Evolutionary conservation across 2,797 vertebrate genomes (phyloP), one percentile per base, ranked within the genome.

Genomic region (Sebastiscus tertius): DNA sequence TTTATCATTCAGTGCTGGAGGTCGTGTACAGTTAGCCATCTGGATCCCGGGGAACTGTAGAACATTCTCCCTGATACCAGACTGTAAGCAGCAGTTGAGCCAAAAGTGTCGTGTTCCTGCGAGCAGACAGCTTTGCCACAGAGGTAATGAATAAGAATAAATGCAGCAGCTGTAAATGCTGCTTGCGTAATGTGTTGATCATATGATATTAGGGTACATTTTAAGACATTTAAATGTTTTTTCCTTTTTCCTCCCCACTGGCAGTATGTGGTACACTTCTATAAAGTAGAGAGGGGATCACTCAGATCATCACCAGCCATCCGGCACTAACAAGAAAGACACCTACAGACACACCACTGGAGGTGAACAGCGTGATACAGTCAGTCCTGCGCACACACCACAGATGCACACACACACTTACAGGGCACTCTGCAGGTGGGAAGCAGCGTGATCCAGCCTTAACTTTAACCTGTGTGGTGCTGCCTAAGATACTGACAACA

Each of bases 1-100:
- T 96, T 96, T 93, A 95, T 96, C 95, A 95, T 94, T 94, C 92
- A 90, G 92, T 54, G 94, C 95, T 93, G 94, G 94, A 93, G 95
- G 95, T 96, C 87, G 91, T 93, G 94, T 94, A 95, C 95, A 95
- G 95, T 95, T 95, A 94, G 95, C 94, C 93, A 93, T 94, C 92
- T 94, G 93, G 94, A 94, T 96, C 93, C 90, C 52, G 88, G 93
- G 93, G 92, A 94, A 94, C 93, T 94, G 94, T 95, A 95, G 94
- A 95, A 95, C 94, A 94, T 90, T 92, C 89, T 93, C 89, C 89
- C 92, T 72, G 89, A 93, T 88, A 93, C 83, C 86, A 87, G 82
- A 89, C 93, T 93, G 90, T 85, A 87, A 92, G 90, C 85, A 88
- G 89, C 81, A 87, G 89, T 85, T 81, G 86, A 91, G 86, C 84